Evolutionary conservation across 1,140 invertebrate species (phyloP), one percentile per base, ranked within the genome.

Genomic region (Aphaenogaster floridana): DNA sequence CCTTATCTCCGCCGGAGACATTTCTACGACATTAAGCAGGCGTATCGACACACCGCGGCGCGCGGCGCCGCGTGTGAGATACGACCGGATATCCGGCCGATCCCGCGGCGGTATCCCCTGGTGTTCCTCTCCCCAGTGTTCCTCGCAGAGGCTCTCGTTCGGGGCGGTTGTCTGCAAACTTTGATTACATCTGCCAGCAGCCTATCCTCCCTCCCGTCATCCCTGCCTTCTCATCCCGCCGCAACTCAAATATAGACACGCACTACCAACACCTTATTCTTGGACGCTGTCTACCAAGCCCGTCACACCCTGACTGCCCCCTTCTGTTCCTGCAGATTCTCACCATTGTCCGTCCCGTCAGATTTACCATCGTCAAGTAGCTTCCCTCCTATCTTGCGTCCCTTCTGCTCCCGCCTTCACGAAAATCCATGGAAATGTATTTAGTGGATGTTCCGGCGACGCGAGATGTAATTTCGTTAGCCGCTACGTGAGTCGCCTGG

Each of bases 121-220:
- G 42, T 79, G 79, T 81, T 87, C 59, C 52, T 28, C n/a, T 50
- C 39, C 36, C 36, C 34, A 5, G 36, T 72, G 74, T 61, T 71
- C 45, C 79, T 45, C 66, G 34, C 71, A 15, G 64, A 72, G 61
- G 28, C 50, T 76, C 85, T 90, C 64, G 81, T 59, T 69, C 77
- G 59, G 86, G 86, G 84, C 66, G 89, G 83, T 90, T 68, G 91
- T 92, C 90, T 92, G 89, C 91, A 91, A 92, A 92, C 90, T 92
- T 92, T 92, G 91, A 92, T 92, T 92, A 91, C 90, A 92, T 92
- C 91, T 91, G 78, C 90, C 89, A 83, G 71, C 83, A 88, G 83
- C 61, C 90, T 88, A 74, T 36, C 61, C 54, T 36, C 28, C 48
- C 39, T 21, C 28, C 28, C 52, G 11, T 71, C 13, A 3, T 34